Evolutionary conservation across 2,113 vertebrate species (phyloP).

Genomic region (Hypanus sabinus): DNA sequence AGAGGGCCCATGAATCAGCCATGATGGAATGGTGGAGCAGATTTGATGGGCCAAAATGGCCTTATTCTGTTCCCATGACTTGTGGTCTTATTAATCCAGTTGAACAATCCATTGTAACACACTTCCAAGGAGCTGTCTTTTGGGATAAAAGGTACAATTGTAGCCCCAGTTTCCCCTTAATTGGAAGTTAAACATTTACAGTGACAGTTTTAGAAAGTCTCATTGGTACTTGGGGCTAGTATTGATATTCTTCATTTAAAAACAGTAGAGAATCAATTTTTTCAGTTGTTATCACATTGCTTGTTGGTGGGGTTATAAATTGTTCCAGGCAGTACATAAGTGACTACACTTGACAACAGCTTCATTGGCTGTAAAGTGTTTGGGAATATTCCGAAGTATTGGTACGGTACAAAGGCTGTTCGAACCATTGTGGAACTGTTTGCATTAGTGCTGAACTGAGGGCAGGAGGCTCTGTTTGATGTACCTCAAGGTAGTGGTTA

Average conservation of each 20-base stretch:
- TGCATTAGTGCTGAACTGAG: too few relatives aligned
- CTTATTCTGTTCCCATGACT: too few relatives aligned
- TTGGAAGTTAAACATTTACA: not conserved
- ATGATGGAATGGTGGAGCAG: too few relatives aligned
- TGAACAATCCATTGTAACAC: too few relatives aligned
- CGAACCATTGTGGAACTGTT: too few relatives aligned
- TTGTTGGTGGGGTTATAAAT: not conserved
- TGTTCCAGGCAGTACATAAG: too few relatives aligned
- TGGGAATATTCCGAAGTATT: not conserved
- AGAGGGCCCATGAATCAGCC: too few relatives aligned
- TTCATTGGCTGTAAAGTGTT: not conserved
- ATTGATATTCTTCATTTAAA: not conserved
- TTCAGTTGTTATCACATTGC: too few relatives aligned
- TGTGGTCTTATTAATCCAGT: too few relatives aligned
- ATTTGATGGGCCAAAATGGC: too few relatives aligned
- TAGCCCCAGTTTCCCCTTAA: not conserved
- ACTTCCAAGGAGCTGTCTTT: not conserved
- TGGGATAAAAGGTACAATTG: not conserved
- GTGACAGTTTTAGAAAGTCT: too few relatives aligned
- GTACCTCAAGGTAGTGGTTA: not conserved
- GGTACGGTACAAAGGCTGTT: not conserved
- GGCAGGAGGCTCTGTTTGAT: not conserved
- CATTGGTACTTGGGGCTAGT: not conserved
- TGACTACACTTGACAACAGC: not conserved
- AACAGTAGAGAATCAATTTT: too few relatives aligned